phyloP scores from a whole-genome alignment of 2,888 invertebrate genomes.

The Apoderus coryli region DNA sequence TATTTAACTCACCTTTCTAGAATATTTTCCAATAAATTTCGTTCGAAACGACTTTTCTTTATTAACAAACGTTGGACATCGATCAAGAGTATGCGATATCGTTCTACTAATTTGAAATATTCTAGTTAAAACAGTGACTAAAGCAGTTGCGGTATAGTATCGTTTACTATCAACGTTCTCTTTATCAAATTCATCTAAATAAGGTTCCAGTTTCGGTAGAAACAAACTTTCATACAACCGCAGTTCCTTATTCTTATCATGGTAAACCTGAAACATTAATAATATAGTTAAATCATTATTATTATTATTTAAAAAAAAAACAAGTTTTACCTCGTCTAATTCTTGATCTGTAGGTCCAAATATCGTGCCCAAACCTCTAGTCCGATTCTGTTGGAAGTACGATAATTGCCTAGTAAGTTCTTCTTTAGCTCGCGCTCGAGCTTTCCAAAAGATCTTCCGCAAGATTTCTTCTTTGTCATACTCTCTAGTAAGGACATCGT shows the following conservation, averaged over 20 bases:
- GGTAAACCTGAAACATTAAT: conserved; percentile 54
- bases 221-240: conserved; percentile 61
- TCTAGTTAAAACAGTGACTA: conserved; percentile 68
- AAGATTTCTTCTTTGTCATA: conserved; percentile 82
- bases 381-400: conserved; percentile 73
- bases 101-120: conserved; percentile 54
- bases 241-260: conserved; percentile 60
- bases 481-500: conserved; percentile 70
- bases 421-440: conserved; percentile 68
- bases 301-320: too few relatives aligned
- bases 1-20: conserved; percentile 22
- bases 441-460: conserved; percentile 79
- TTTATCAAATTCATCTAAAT: conserved; percentile 49
- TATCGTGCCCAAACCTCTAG: conserved; percentile 56
- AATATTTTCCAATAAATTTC: conserved; percentile 42
- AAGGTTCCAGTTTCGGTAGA: conserved; percentile 54
- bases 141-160: conserved; percentile 59
- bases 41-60: conserved; percentile 66
- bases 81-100: conserved; percentile 47
- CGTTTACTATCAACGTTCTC: conserved; percentile 42
- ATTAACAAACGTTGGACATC: conserved; percentile 71
- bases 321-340: conserved; percentile 59
- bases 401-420: conserved; percentile 66
- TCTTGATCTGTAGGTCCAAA: conserved; percentile 77
- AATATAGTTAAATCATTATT: too few relatives aligned